Conservation (phyloP, 2,797 vertebrate genomes). For the Podarcis lilfordi region DNA sequence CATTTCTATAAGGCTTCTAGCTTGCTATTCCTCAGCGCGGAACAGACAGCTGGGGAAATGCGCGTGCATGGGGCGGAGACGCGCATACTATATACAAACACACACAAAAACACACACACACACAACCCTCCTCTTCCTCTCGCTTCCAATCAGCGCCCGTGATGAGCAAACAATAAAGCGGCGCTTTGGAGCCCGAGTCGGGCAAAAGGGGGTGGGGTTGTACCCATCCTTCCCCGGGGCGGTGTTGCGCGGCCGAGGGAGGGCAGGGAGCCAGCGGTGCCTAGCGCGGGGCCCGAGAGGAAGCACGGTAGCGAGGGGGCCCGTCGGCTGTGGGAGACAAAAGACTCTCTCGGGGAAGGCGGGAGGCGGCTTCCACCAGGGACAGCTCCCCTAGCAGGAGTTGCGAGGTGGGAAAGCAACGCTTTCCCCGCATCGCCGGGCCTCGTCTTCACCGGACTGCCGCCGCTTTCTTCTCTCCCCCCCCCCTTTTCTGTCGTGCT, state of each 20-base stretch:
- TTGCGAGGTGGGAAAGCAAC: background rate
- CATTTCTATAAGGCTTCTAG: background rate
- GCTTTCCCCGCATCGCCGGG: background rate
- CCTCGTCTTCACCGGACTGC: too few species aligned
- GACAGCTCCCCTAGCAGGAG: background rate
- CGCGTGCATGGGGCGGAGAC: background rate
- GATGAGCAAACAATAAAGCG: slow-evolving; percentile 9
- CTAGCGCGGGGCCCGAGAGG: background rate
- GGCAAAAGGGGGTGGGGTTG: slow-evolving; percentile 40
- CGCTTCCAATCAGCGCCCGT: slow-evolving; percentile 27
- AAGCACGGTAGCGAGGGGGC: background rate
- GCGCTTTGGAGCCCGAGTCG: background rate
- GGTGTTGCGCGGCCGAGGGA: background rate
- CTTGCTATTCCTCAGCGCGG: background rate
- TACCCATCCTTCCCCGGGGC: slow-evolving; percentile 33
- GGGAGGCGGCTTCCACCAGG: too few species aligned
- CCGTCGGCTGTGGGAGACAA: background rate
- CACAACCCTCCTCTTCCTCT: background rate
- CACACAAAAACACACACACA: background rate
- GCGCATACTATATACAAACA: background rate
- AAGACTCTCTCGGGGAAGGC: background rate
- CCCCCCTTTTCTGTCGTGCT: background rate
- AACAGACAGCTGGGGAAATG: background rate
- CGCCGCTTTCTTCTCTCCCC: background rate
- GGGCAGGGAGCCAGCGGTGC: background rate